phyloP scores from a whole-genome alignment of 2,888 invertebrate genomes.

The Ischnura elegans region DNA sequence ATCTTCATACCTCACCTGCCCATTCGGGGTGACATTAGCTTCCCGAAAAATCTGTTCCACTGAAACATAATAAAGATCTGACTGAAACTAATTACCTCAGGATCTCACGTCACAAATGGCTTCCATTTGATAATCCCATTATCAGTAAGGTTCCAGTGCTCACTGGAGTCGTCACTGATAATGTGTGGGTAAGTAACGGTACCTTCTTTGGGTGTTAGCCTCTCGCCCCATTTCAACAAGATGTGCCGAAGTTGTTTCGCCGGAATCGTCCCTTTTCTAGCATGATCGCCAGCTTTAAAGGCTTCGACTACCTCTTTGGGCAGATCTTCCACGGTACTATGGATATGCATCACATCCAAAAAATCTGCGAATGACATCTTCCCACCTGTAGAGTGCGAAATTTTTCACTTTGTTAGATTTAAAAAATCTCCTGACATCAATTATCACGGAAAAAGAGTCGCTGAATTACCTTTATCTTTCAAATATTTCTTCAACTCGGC shows the following conservation, averaged over 20 bases:
- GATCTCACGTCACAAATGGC: background rate
- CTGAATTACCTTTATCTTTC: slow-evolving; percentile 83
- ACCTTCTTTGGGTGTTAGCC: slow-evolving; percentile 84
- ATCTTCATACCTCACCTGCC: slow-evolving; percentile 92
- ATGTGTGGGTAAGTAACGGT: slow-evolving; percentile 69
- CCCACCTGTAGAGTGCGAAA: slow-evolving; percentile 82
- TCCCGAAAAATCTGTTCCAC: slow-evolving; percentile 95
- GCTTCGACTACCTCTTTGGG: slow-evolving; percentile 92
- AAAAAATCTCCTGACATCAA: too few species aligned
- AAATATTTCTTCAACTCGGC: slow-evolving; percentile 92
- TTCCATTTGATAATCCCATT: background rate
- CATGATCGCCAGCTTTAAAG: slow-evolving; percentile 91
- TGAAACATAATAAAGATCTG: slow-evolving; percentile 70
- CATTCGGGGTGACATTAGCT: slow-evolving; percentile 90
- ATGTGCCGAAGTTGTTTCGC: slow-evolving; percentile 92
- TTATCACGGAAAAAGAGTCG: too few species aligned
- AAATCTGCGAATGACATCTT: slow-evolving; percentile 98
- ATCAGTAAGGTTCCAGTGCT: too few species aligned
- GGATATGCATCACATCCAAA: slow-evolving; percentile 95
- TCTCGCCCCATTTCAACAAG: slow-evolving; percentile 95
- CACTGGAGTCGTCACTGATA: too few species aligned
- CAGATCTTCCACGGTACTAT: slow-evolving; percentile 90
- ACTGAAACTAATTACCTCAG: background rate
- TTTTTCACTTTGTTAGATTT: background rate
- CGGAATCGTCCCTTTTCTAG: slow-evolving; percentile 86